Base-by-base conservation (phyloP, 2,113 vertebrate species). In the Toxostoma redivivum region DNA sequence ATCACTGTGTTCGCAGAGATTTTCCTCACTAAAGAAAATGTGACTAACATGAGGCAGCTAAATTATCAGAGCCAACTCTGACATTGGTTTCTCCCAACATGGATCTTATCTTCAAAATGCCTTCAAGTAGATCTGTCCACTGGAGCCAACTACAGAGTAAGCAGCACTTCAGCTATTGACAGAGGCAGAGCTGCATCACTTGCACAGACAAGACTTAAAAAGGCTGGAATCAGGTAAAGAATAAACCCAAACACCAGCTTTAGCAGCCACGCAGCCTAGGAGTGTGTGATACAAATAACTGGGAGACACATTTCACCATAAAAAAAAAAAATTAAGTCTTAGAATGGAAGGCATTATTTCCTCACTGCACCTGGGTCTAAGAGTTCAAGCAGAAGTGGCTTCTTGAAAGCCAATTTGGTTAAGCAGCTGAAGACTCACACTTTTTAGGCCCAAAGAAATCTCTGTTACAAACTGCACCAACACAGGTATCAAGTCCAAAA, bases 31-130 rank as follows among this genome's bases (percentile, higher is more conserved):
- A 90, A 89, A 93, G 77, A 89, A 90, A 81, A 89, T 89, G 73
- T 92, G 90, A 96, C 91, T 95, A 95, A 96, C 80, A 86, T 90
- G 85, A 92, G 95, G 93, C 83, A 97, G 86, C 87, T 94, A 94
- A 94, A 96, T 97, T 96, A 93, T 48, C 89, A 88, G 85, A 92
- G 89, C 85, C 92, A 96, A 85, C 69, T 94, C 81, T 88, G 89
- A 94, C 91, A 95, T 2, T 91, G 86, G 78, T 54, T 97, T 96
- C 87, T 92, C 86, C 60, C 82, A 95, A 65, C 83, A 73, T 65
- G 86, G 74, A 91, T 90, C 62, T 95, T 86, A 6, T 88, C 60
- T 84, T 67, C 60, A 53, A 86, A 93, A 78, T 0, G 6, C 56
- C 70, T 81, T 83, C 64, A 76, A 77, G 71, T 11, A 82, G 72